A percentile compares a stretch with the other conserved stretches of the same genome.
phyloP scores from a whole-genome alignment of 2,888 invertebrate genomes.

The Lochmaea capreae region DNA sequence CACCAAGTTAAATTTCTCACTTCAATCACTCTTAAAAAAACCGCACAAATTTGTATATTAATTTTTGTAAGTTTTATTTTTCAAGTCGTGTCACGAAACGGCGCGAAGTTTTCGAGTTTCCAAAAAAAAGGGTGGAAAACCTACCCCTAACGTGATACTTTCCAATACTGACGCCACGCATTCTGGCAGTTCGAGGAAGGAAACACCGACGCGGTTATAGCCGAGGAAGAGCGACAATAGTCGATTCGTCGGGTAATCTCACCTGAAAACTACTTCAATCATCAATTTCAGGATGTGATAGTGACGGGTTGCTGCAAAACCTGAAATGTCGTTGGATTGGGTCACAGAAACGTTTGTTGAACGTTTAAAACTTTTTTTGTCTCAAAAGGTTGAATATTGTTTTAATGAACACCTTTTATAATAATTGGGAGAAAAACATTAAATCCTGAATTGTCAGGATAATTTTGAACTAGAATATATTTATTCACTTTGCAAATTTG shows the following conservation, averaged over 20 bases:
- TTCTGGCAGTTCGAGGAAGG: conserved; percentile 60
- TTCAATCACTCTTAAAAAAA: background rate
- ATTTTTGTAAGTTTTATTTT: background rate
- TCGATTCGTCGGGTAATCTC: conserved; percentile 51
- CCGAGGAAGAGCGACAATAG: conserved; percentile 47
- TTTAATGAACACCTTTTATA: no score
- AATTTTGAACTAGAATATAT: no score
- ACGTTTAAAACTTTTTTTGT: background rate
- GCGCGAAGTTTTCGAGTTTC: conserved; percentile 38
- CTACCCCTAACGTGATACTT: conserved; percentile 57
- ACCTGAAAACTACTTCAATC: conserved; percentile 62
- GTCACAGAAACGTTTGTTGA: background rate
- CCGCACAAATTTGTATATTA: background rate
- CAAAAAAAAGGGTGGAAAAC: conserved; percentile 46
- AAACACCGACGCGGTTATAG: conserved; percentile 54
- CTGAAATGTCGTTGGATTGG: conserved; percentile 43
- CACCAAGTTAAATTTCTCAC: conserved; percentile 6
- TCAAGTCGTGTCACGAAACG: background rate
- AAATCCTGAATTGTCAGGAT: no score
- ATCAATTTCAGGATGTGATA: conserved; percentile 55
- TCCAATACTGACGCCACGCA: conserved; percentile 63
- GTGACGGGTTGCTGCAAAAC: conserved; percentile 46
- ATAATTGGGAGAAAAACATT: no score
- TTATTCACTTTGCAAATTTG: no score
- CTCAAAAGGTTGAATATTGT: no score